Evolutionary conservation across 2,797 vertebrate genomes (phyloP), one percentile per base, ranked within the genome.

Genomic region (Diceros bicornis): DNA sequence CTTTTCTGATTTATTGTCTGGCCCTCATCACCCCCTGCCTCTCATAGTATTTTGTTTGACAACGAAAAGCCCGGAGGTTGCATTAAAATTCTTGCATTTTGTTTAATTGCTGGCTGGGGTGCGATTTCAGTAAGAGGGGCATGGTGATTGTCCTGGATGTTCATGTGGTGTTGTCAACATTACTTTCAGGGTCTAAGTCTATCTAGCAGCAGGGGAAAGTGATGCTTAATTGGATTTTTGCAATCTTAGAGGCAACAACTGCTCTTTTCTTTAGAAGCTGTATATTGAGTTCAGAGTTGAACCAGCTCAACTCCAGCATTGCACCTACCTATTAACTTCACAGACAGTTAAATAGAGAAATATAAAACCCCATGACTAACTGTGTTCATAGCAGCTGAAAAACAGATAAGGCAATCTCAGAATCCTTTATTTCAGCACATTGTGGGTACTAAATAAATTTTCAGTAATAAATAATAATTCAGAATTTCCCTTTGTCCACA

Each of bases 171-270:
- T 74, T 13, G 21, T 93, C 95, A 95, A 93, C 89, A 75, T 97
- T 92, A 92, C 66, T 95, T 87, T 89, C 66, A 96, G 95, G 93
- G 91, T 92, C 68, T 86, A 83, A 93, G 94, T 91, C 97, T 97
- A 64, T 97, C 78, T 97, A 97, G 86, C 97, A 97, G 97, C 97
- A 95, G 98, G 97, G 78, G 88, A 91, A 96, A 95, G 82, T 89
- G 82, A 93, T 94, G 90, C 91, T 98, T 98, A 98, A 98, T 98
- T 98, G 95, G 97, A 98, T 98, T 98, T 97, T 97, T 95, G 97
- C 94, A 93, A 89, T 97, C 93, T 97, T 96, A 85, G 89, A 96
- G 69, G 55, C 6, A 0, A 87, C 77, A 71, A 97, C 96, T 97
- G 94, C 81, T 96, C 94, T 93, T 96, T 95, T 94, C 90, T 97